A percentile compares a stretch with the other conserved stretches of the same genome.
phyloP scores from a whole-genome alignment of 1,140 invertebrate species.

The Elysia chlorotica region DNA sequence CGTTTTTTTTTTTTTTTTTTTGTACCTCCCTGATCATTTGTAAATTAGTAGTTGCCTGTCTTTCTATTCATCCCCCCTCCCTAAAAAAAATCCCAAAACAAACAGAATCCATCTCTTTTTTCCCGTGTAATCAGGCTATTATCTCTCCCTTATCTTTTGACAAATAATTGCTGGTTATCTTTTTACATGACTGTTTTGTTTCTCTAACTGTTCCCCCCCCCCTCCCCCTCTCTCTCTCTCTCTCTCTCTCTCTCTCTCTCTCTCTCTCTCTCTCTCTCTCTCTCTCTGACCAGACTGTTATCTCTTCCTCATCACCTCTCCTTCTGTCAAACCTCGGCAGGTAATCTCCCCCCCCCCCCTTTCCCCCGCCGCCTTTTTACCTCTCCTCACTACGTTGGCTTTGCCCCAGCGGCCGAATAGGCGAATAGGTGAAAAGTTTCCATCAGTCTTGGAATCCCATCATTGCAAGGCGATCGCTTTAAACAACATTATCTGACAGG shows the following conservation, averaged over 20 bases:
- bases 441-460: too few relatives aligned
- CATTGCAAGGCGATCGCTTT: too few relatives aligned
- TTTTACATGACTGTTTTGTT: not conserved
- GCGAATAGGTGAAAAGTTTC: too few relatives aligned
- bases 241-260: slow-evolving; percentile 20
- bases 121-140: too few relatives aligned
- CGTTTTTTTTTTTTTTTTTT: not conserved
- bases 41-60: too few relatives aligned
- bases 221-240: slow-evolving; percentile 9
- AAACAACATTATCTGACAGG: too few relatives aligned
- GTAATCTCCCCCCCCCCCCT: not conserved
- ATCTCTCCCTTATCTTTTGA: too few relatives aligned
- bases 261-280: not conserved
- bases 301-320: not conserved
- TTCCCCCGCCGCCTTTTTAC: not conserved
- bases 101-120: too few relatives aligned
- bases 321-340: not conserved
- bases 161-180: not conserved
- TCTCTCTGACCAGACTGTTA: not conserved
- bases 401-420: too few relatives aligned
- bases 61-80: not conserved
- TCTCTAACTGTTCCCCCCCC: not conserved
- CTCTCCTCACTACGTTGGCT: too few relatives aligned
- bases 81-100: too few relatives aligned
- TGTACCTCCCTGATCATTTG: not conserved